Conservation (phyloP, 1,140 invertebrate species). For the Liolophura sinensis region DNA sequence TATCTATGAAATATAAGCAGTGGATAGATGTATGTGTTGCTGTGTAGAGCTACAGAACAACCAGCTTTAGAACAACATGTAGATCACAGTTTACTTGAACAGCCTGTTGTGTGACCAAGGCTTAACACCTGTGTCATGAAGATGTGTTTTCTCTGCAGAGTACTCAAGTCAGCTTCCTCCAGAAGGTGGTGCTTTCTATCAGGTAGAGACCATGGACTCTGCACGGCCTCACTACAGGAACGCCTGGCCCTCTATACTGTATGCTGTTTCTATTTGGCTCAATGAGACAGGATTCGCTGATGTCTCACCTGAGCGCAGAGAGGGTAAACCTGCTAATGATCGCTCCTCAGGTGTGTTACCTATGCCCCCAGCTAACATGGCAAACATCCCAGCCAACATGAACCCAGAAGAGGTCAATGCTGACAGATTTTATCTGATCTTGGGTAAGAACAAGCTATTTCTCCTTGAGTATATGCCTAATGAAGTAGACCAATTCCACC, state of each 20-base stretch:
- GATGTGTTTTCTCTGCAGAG: constrained; percentile 64
- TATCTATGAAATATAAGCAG: too few species aligned
- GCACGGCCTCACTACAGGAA: constrained; percentile 87
- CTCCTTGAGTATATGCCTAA: too few species aligned
- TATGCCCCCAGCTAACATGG: constrained; percentile 23
- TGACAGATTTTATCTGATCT: constrained; percentile 85
- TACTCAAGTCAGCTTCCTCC: constrained; percentile 92
- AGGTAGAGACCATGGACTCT: constrained; percentile 91
- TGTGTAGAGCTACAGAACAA: too few species aligned
- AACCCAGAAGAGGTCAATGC: constrained; percentile 53
- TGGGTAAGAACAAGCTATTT: constrained; percentile 71
- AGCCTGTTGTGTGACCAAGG: constrained; percentile 9
- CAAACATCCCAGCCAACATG: constrained; percentile 49
- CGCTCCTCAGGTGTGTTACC: constrained; percentile 4
- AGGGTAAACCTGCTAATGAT: constrained; percentile 16
- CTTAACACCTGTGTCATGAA: constrained; percentile 2
- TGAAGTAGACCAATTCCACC: too few species aligned
- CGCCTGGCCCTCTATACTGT: constrained; percentile 92
- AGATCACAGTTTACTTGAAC: too few species aligned
- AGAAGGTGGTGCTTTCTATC: constrained; percentile 96
- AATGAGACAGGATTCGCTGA: constrained; percentile 61
- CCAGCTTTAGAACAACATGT: too few species aligned
- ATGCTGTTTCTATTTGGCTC: constrained; percentile 90
- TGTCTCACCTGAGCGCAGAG: constrained; percentile 26
- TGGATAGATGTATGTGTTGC: too few species aligned